Evolutionary conservation across 2,797 vertebrate species (phyloP), one percentile per base, ranked within the genome.

Genomic region (Urosaurus nigricauda): DNA sequence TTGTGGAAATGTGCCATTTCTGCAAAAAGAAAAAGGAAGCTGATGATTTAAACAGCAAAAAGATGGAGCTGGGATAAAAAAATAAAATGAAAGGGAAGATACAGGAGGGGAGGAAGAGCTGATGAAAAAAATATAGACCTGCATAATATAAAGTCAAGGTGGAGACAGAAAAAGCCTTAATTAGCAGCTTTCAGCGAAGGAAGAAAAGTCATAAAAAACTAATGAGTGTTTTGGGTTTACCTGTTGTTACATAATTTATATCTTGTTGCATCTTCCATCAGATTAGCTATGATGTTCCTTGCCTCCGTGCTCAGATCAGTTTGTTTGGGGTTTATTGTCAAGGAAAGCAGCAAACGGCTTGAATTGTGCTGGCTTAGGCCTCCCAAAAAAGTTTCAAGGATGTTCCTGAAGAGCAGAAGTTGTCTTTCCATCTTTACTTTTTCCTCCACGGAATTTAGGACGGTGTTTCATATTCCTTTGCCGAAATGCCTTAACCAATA

Each of bases 201-300:
- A 93, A 97, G 96, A 85, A 96, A 96, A 96, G 95, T 89, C 94
- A 91, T 90, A 91, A 95, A 68, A 79, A 94, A 96, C 94, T 95
- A 96, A 97, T 95, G 95, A 96, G 91, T 94, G 93, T 94, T 94
- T 96, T 95, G 96, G 58, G 91, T 96, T 93, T 95, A 96, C 96
- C 96, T 95, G 96, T 94, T 96, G 95, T 96, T 97, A 84, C 79
- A 60, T 96, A 95, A 96, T 96, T 97, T 92, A 95, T 95, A 91
- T 94, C 94, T 96, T 95, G 93, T 96, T 97, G 93, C 92, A 79
- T 94, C 95, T 96, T 97, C 96, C 95, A 90, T 96, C 95, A 96
- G 91, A 95, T 93, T 92, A 87, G 87, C 68, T 78, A 77, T 89
- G 60, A 89, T 85, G 93, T 68, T 0, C 85, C 91, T 95, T 86